These are phyloP conservation scores for Mirza zaza DNA, from an alignment of 2,113 vertebrate genomes.

Conservation along the genomic window DNA sequence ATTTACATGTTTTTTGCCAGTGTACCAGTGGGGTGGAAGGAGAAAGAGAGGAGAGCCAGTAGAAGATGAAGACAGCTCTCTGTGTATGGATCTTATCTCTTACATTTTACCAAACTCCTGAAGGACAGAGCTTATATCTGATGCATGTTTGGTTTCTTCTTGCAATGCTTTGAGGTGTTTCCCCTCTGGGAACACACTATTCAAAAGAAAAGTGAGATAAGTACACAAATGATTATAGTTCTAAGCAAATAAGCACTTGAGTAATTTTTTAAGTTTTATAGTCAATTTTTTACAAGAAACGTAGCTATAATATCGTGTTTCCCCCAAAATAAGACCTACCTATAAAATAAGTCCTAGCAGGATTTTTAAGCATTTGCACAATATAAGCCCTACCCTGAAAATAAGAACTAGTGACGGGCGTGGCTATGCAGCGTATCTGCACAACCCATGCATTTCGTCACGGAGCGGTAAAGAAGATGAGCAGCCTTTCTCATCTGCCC, in stretches of 20 bases:
- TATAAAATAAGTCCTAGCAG: too few species aligned
- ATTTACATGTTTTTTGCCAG: background rate
- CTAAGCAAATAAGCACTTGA: background rate
- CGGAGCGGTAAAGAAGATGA: too few species aligned
- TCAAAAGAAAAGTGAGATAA: background rate
- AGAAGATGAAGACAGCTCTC: background rate
- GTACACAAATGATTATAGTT: background rate
- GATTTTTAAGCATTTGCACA: too few species aligned
- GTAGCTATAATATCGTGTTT: background rate
- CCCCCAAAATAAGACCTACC: too few species aligned
- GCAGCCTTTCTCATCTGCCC: too few species aligned
- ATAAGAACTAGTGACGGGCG: too few species aligned
- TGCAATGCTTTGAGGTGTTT: background rate
- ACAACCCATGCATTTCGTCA: too few species aligned
- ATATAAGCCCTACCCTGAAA: too few species aligned
- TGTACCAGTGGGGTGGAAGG: background rate
- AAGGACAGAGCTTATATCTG: background rate
- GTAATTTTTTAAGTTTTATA: background rate
- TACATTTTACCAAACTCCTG: background rate
- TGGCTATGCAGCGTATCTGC: too few species aligned
- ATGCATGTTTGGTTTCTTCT: background rate
- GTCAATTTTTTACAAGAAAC: slow-evolving; percentile 10
- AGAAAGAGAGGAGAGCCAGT: background rate
- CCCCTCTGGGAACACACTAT: background rate
- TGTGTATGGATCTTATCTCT: background rate